Evolutionary conservation across 2,113 vertebrate genomes (phyloP).

Genomic region (Hipposideros armiger): DNA sequence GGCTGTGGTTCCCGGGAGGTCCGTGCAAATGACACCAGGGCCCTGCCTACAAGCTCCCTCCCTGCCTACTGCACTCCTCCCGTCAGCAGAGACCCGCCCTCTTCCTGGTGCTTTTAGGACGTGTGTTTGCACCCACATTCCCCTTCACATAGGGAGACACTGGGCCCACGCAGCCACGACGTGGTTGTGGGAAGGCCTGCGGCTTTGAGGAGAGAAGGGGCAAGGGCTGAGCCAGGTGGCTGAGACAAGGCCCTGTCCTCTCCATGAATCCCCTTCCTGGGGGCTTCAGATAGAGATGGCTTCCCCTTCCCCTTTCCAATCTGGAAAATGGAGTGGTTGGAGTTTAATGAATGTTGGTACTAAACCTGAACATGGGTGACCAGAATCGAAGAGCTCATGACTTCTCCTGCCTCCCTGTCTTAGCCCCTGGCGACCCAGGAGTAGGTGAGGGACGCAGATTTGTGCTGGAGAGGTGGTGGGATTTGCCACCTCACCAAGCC

Average conservation of each 20-base stretch:
- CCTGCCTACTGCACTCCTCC: background rate
- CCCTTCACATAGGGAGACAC: rapidly evolving
- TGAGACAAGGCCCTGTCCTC: too few species aligned
- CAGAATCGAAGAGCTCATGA: background rate
- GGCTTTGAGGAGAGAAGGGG: background rate
- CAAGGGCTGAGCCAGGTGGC: background rate
- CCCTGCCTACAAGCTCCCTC: background rate
- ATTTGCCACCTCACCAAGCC: background rate
- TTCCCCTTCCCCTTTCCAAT: background rate
- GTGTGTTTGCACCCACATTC: rapidly evolving
- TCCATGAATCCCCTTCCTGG: background rate
- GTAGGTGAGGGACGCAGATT: background rate
- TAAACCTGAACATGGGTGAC: background rate
- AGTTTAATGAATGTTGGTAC: background rate
- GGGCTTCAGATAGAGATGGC: background rate
- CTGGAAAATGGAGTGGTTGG: background rate
- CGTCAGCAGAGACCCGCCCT: too few species aligned
- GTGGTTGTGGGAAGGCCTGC: background rate
- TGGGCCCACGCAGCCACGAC: background rate
- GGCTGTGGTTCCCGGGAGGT: background rate
- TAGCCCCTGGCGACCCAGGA: background rate
- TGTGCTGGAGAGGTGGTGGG: too few species aligned
- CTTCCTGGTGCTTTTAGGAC: background rate
- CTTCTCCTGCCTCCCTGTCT: background rate
- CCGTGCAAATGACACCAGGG: rapidly evolving